These are phyloP conservation scores for Junonia oenone DNA, from an alignment of 2,888 invertebrate species.

Conservation along the genomic window DNA sequence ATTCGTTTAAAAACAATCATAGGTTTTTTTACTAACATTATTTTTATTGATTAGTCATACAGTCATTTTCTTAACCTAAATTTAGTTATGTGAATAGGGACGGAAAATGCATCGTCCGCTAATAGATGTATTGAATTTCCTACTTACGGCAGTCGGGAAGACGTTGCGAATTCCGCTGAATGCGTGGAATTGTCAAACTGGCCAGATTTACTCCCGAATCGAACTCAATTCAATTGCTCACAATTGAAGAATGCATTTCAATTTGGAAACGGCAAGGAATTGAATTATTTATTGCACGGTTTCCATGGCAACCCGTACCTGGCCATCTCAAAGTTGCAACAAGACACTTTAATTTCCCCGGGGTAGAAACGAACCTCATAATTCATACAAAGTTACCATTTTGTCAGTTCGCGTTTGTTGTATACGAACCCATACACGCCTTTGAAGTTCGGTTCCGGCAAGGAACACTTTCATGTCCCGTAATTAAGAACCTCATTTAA, in stretches of 20 bases:
- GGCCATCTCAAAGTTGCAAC: constrained; percentile 65
- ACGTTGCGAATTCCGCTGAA: constrained; percentile 7
- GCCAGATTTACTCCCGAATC: constrained; percentile 21
- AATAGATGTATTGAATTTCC: constrained; percentile 12
- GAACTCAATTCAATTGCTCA: constrained; percentile 25
- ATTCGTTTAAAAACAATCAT: no score
- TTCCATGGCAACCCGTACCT: constrained; percentile 52
- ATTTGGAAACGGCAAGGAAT: constrained; percentile 48
- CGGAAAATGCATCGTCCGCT: not conserved
- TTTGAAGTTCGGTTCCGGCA: constrained; percentile 55
- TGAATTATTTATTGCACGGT: constrained; percentile 57
- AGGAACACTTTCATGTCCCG: constrained; percentile 43
- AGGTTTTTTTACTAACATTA: no score
- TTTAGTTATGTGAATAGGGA: not conserved
- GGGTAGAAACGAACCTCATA: constrained; percentile 64
- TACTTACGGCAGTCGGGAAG: not conserved
- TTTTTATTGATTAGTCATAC: no score
- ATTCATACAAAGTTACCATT: constrained; percentile 76
- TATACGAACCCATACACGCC: constrained; percentile 49
- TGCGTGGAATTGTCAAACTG: constrained; percentile 23
- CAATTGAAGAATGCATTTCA: constrained; percentile 41
- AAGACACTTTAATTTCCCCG: constrained; percentile 77
- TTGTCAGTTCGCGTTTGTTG: constrained; percentile 74
- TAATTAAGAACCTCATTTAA: constrained; percentile 44
- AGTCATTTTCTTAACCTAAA: no score